phyloP scores from a whole-genome alignment of 2,888 invertebrate genomes.

The Cryptophagus acutangulus region DNA sequence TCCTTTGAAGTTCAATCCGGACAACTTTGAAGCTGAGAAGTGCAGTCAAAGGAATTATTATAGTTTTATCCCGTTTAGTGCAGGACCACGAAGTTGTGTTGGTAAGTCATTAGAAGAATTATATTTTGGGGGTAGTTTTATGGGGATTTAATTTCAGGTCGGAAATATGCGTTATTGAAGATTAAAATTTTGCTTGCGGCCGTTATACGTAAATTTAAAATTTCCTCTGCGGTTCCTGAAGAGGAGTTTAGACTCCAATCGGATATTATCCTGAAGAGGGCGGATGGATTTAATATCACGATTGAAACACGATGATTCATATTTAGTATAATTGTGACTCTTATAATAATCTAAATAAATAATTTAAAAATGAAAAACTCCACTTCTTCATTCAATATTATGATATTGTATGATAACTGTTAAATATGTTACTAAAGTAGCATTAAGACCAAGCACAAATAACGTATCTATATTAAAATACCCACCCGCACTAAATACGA shows the following conservation, averaged over 20 bases:
- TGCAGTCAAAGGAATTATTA: slow-evolving; percentile 75
- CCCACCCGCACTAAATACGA: too few relatives aligned
- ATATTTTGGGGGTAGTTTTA: slow-evolving; percentile 2
- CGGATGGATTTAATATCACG: slow-evolving; percentile 57
- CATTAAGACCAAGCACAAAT: too few relatives aligned
- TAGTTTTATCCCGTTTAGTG: slow-evolving; percentile 76
- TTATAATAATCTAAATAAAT: too few relatives aligned
- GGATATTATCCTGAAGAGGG: slow-evolving; percentile 65
- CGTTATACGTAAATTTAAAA: slow-evolving; percentile 59
- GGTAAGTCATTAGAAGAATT: slow-evolving; percentile 53
- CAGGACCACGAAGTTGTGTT: slow-evolving; percentile 76
- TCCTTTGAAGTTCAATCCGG: slow-evolving; percentile 74
- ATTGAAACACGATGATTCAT: slow-evolving; percentile 28
- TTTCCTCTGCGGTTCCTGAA: slow-evolving; percentile 48
- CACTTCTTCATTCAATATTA: too few relatives aligned
- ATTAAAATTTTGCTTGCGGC: slow-evolving; percentile 59
- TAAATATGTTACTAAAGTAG: too few relatives aligned
- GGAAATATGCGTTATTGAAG: slow-evolving; percentile 61
- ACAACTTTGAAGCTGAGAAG: slow-evolving; percentile 78
- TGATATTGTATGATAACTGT: too few relatives aligned
- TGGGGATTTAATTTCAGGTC: too few relatives aligned
- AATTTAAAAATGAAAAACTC: too few relatives aligned
- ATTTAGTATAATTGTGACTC: too few relatives aligned
- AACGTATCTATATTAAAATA: too few relatives aligned
- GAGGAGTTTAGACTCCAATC: slow-evolving; percentile 59